Percentiles rank a stretch among this genome's conserved stretches.
Evolutionary conservation across 2,888 invertebrate species (phyloP).

Genomic region (Heliothis peltigera): DNA sequence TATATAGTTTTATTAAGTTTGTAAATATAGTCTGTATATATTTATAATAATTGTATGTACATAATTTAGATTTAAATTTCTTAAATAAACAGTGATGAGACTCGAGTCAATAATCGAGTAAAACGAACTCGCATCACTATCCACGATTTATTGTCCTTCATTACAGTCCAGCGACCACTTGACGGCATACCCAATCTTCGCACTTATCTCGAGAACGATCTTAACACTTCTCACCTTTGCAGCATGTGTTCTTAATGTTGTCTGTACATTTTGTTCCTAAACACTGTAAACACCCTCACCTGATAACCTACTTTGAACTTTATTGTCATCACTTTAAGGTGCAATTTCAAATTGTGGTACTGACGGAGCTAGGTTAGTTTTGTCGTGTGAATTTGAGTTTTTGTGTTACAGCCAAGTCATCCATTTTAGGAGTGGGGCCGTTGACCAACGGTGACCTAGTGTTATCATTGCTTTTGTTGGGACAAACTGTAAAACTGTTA

Average conservation of each 20-base stretch:
- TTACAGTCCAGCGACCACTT: slow-evolving; percentile 67
- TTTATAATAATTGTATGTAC: no score
- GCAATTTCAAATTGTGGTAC: neutral
- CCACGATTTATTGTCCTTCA: slow-evolving; percentile 74
- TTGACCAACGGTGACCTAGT: slow-evolving; percentile 72
- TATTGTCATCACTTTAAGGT: accelerated
- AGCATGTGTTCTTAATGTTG: slow-evolving; percentile 81
- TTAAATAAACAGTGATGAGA: no score
- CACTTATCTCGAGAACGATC: slow-evolving; percentile 77
- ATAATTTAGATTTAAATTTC: no score
- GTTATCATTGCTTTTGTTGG: slow-evolving; percentile 65
- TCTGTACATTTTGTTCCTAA: slow-evolving; percentile 39
- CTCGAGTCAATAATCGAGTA: slow-evolving; percentile 13
- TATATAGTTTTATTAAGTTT: no score
- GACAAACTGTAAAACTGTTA: slow-evolving; percentile 62
- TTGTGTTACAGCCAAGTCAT: slow-evolving; percentile 75
- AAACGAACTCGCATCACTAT: slow-evolving; percentile 47
- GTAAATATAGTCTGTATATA: no score
- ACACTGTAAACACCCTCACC: slow-evolving; percentile 18
- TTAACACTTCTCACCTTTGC: slow-evolving; percentile 80
- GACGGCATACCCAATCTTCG: slow-evolving; percentile 66
- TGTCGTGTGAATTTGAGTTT: slow-evolving; percentile 58
- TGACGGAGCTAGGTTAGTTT: slow-evolving; percentile 13
- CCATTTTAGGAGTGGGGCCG: slow-evolving; percentile 67
- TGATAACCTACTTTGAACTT: slow-evolving; percentile 24